Evolutionary conservation across 2,113 vertebrate genomes (phyloP), one percentile per base, ranked within the genome.

Genomic region (Cacatua alba): DNA sequence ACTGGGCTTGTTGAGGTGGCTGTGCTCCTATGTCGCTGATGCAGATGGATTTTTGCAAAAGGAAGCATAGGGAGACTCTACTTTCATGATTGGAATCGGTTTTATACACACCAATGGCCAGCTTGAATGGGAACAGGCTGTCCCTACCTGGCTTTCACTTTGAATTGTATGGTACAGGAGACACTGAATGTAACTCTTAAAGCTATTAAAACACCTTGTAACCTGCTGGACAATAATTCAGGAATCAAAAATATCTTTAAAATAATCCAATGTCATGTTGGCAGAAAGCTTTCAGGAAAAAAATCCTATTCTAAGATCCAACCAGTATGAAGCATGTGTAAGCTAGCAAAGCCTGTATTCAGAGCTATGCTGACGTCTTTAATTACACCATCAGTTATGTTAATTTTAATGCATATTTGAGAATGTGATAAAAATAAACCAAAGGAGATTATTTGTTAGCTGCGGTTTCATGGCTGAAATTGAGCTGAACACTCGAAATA

Each of bases 361-460:
- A 88, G 88, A 82, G 90, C 72, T 92, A 55, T 75, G 69, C 88
- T 94, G 90, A 82, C 25, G 64, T 94, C 68, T 94, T 94, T 92
- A 97, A 95, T 95, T 95, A 81, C 85, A 81, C 79, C 55, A 94
- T 95, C 88, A 93, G 43, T 96, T 95, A 94, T 93, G 85, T 35
- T 96, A 96, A 96, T 95, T 97, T 93, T 92, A 96, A 93, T 90
- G 82, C 76, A 71, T 96, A 93, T 92, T 96, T 95, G 82, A 92
- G 90, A 95, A 93, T 95, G 93, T 84, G 95, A 92, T 95, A 93
- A 95, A 96, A 96, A 97, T 95, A 96, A 92, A 88, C 85, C 68
- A 75, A 83, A 95, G 71, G 76, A 93, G 76, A 78, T 88, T 75
- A 86, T 92, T 94, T 0, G 29, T 95, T 90, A 90, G 86, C 86